These are phyloP conservation scores for Sitta europaea DNA, from an alignment of 2,113 vertebrate genomes.

Conservation along the genomic window DNA sequence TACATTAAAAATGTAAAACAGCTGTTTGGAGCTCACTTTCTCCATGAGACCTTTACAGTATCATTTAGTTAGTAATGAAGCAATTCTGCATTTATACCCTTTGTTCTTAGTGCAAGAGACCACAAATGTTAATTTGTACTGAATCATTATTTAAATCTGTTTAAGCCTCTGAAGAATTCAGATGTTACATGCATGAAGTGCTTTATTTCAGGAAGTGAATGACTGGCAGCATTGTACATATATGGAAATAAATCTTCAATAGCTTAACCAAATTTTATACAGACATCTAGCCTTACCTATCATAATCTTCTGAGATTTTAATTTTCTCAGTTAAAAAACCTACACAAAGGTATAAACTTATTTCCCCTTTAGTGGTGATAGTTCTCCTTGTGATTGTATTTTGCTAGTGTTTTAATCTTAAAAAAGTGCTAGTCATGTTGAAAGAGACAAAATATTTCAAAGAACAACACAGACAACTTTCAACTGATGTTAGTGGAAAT, in stretches of 20 bases:
- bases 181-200: not conserved
- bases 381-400: not conserved
- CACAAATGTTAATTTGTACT: not conserved
- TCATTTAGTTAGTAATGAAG: not conserved
- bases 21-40: conserved; percentile 13
- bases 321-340: not conserved
- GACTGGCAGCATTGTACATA: not conserved
- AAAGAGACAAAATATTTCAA: not conserved
- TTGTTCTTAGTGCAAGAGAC: not conserved
- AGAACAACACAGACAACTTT: not conserved
- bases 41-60: not conserved
- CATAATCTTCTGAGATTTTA: not conserved
- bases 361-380: not conserved
- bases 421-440: not conserved
- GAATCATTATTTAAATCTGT: not conserved
- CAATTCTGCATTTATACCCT: not conserved
- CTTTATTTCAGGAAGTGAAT: not conserved
- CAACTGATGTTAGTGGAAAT: not conserved
- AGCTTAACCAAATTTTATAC: not conserved
- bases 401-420: not conserved
- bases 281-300: not conserved
- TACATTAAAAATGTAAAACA: conserved; percentile 37
- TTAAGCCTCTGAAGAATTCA: conserved; percentile 3
- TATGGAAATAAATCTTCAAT: not conserved
- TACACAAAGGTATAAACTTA: not conserved